Evolutionary conservation across 2,888 invertebrate genomes (phyloP).

Genomic region (Antitype chi): DNA sequence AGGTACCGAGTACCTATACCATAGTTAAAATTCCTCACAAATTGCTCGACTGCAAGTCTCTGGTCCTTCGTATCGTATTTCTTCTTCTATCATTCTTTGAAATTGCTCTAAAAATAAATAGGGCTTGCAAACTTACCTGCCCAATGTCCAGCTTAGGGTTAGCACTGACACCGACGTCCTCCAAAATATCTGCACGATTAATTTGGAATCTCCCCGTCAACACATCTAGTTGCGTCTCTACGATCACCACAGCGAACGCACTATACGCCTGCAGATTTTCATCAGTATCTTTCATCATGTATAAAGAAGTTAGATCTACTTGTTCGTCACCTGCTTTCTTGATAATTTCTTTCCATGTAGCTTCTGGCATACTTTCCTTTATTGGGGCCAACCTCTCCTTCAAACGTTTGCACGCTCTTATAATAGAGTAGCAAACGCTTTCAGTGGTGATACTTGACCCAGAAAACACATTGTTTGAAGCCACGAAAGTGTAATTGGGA

Average conservation of each 20-base stretch:
- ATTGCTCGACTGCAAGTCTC: background rate
- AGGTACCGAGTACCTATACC: too few relatives aligned
- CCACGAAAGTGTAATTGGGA: constrained; percentile 89
- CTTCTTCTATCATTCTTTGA: too few relatives aligned
- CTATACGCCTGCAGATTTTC: constrained; percentile 87
- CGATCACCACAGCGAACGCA: constrained; percentile 90
- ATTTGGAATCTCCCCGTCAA: constrained; percentile 92
- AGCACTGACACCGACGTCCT: constrained; percentile 92
- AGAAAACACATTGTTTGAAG: constrained; percentile 91
- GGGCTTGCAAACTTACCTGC: constrained; percentile 82
- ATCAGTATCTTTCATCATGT: constrained; percentile 91
- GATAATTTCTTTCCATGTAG: constrained; percentile 91
- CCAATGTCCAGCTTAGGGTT: constrained; percentile 93
- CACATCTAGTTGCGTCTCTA: constrained; percentile 93
- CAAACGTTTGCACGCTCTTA: constrained; percentile 91
- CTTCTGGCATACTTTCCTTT: constrained; percentile 82
- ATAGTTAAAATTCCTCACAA: too few relatives aligned
- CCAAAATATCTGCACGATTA: constrained; percentile 91
- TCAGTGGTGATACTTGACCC: constrained; percentile 93
- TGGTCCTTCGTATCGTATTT: background rate
- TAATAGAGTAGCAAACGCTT: constrained; percentile 88
- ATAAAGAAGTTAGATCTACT: constrained; percentile 91
- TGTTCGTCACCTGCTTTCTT: constrained; percentile 87
- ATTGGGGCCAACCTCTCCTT: constrained; percentile 90
- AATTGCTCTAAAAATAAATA: background rate